These are phyloP conservation scores for Gymnoscopelus braueri DNA, from an alignment of 2,797 vertebrate genomes.

Conservation along the genomic window DNA sequence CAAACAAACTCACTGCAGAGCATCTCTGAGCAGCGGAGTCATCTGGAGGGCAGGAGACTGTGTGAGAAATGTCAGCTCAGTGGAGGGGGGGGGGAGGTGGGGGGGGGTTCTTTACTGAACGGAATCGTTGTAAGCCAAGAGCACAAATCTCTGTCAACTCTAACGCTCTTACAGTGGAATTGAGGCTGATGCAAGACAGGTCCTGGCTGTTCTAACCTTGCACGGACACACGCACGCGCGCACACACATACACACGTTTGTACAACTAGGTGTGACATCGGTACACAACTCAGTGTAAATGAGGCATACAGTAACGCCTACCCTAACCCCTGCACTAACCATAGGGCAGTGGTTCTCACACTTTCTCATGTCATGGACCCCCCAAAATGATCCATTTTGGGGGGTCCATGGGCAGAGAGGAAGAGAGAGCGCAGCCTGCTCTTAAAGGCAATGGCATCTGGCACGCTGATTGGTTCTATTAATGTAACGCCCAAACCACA, in stretches of 20 bases:
- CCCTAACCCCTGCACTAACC: too few species aligned
- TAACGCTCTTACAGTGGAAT: slow-evolving; percentile 41
- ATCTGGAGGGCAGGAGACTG: slow-evolving; percentile 25
- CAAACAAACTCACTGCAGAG: background rate
- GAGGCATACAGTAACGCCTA: too few species aligned
- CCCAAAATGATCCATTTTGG: too few species aligned
- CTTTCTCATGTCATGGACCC: too few species aligned
- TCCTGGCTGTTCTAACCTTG: slow-evolving; percentile 23
- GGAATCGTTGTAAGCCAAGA: slow-evolving; percentile 24
- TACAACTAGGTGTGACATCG: background rate
- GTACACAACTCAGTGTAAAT: too few species aligned
- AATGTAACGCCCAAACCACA: too few species aligned
- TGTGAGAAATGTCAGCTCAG: slow-evolving; percentile 55
- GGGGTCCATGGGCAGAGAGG: too few species aligned
- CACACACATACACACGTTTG: slow-evolving; percentile 13
- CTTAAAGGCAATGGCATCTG: too few species aligned
- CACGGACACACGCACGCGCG: slow-evolving; percentile 7
- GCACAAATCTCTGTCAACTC: slow-evolving; percentile 27
- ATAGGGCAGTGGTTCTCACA: too few species aligned
- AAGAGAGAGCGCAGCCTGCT: too few species aligned
- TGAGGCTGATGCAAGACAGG: slow-evolving; percentile 53
- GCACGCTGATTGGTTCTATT: too few species aligned
- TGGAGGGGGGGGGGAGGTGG: slow-evolving; percentile 16
- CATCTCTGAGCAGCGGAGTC: slow-evolving; percentile 24
- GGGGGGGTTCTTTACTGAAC: background rate